Evolutionary conservation across 2,888 invertebrate species (phyloP).

Genomic region (Stegophylla sp.): DNA sequence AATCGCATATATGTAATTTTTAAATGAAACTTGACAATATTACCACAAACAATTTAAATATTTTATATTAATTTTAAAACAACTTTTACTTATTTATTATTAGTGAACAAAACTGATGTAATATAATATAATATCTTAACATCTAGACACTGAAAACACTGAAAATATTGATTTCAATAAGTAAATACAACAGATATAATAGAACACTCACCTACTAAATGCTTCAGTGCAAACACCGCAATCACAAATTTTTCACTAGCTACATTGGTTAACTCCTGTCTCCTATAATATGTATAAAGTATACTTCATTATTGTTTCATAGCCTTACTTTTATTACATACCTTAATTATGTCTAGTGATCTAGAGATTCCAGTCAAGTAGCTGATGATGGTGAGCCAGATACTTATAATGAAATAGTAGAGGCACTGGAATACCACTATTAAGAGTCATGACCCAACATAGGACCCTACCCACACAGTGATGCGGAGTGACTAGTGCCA

Average conservation of each 20-base stretch:
- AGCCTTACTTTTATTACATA: conserved; percentile 82
- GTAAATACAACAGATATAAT: background rate
- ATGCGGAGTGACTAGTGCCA: conserved; percentile 80
- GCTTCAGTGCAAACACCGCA: background rate
- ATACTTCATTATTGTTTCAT: too few relatives aligned
- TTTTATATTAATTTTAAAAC: too few relatives aligned
- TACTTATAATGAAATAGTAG: conserved; percentile 80
- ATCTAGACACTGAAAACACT: too few relatives aligned
- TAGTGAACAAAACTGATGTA: too few relatives aligned
- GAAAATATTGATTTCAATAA: too few relatives aligned
- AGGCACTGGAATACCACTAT: conserved; percentile 90
- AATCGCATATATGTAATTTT: too few relatives aligned
- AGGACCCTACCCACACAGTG: conserved; percentile 99
- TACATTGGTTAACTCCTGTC: conserved; percentile 8
- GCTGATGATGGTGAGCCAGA: conserved; percentile 79
- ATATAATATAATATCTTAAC: too few relatives aligned
- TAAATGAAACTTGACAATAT: too few relatives aligned
- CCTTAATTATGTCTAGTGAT: conserved; percentile 84
- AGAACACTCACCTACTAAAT: background rate
- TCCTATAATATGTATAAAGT: conserved; percentile 33
- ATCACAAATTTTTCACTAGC: background rate
- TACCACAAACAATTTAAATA: too few relatives aligned
- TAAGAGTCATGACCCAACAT: conserved; percentile 86
- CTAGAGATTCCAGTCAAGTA: conserved; percentile 79
- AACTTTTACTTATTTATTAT: too few relatives aligned